Percentiles rank a stretch among this genome's conserved stretches.
phyloP scores from a whole-genome alignment of 2,888 invertebrate species.

The Lycaena phlaeas region DNA sequence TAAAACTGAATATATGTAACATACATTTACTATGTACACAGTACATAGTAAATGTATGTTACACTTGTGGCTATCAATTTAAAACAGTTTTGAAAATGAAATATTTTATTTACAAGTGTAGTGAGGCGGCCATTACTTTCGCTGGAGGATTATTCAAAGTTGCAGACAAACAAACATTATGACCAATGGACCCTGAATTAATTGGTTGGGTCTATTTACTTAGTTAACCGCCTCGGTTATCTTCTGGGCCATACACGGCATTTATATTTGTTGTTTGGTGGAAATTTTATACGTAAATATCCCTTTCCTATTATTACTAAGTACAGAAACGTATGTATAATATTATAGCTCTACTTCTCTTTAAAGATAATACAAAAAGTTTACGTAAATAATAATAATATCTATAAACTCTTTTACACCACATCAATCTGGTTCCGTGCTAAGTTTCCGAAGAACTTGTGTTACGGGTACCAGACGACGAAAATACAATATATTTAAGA shows the following conservation, averaged over 20 bases:
- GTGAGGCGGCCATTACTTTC: slow-evolving; percentile 15
- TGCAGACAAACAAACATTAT: slow-evolving; percentile 61
- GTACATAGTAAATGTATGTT: background rate
- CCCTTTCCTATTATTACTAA: background rate
- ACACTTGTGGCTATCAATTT: background rate
- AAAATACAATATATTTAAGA: too few species aligned
- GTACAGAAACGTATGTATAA: too few species aligned
- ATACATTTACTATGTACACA: too few species aligned
- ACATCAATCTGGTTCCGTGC: too few species aligned
- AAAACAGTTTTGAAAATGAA: too few species aligned
- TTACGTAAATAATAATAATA: too few species aligned
- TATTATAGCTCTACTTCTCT: too few species aligned
- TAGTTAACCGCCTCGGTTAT: slow-evolving; percentile 58
- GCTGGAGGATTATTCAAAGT: slow-evolving; percentile 32
- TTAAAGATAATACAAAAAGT: too few species aligned
- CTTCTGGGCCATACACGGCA: slow-evolving; percentile 53
- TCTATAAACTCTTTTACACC: too few species aligned
- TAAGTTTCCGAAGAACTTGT: too few species aligned
- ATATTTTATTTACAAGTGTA: slow-evolving; percentile 5
- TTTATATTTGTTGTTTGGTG: slow-evolving; percentile 29
- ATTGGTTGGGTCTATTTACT: slow-evolving; percentile 64
- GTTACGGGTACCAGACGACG: too few species aligned
- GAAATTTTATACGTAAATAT: slow-evolving; percentile 13
- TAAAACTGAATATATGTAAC: too few species aligned
- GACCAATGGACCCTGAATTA: slow-evolving; percentile 68